Evolutionary conservation across 1,140 invertebrate species (phyloP), one percentile per base, ranked within the genome.

Genomic region (Dreissena rostriformis): DNA sequence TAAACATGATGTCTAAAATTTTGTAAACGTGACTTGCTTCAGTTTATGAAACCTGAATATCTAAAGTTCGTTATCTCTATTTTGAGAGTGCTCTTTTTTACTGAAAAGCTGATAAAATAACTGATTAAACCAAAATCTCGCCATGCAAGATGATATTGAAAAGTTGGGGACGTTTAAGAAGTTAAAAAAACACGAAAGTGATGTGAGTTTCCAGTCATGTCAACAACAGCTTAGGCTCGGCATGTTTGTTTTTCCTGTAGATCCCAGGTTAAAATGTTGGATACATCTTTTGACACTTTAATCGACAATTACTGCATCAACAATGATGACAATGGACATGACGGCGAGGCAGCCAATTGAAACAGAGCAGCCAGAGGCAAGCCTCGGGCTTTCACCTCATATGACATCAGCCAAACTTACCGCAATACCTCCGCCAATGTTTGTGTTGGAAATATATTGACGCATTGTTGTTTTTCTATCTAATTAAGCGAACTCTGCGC

Each of bases 251-350:
- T 28, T 79, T 79, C 14, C 77, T 53, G 51, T 28, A 66, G 22
- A 57, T 65, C 68, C 39, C 49, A 29, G 77, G 63, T 78, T 67
- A 68, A 79, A 57, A 79, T 67, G 77, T 79, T 79, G 70, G 51
- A 39, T 70, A 68, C 53, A 79, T 79, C 61, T 66, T 65, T 79
- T 79, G 77, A 79, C 77, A 79, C 77, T 68, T 79, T 70, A 79
- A 79, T 79, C 70, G 66, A 79, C 53, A 70, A 79, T 29, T 65
- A 70, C 66, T 79, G 68, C 66, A 70, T 68, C 65, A 71, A 39
- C 51, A 39, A 22, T 24, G 4, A 1, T 26, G 77, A 79, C 77
- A 70, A 79, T 55, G n/a, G 17, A 24, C 57, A 61, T 24, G 57
- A 24, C 57, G 17, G 57, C 22, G 57, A 39, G 57, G 17, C 57